A percentile compares a stretch with the other conserved stretches of the same genome.
Evolutionary conservation across 2,113 vertebrate genomes (phyloP).

Genomic region (Seriola dumerili): DNA sequence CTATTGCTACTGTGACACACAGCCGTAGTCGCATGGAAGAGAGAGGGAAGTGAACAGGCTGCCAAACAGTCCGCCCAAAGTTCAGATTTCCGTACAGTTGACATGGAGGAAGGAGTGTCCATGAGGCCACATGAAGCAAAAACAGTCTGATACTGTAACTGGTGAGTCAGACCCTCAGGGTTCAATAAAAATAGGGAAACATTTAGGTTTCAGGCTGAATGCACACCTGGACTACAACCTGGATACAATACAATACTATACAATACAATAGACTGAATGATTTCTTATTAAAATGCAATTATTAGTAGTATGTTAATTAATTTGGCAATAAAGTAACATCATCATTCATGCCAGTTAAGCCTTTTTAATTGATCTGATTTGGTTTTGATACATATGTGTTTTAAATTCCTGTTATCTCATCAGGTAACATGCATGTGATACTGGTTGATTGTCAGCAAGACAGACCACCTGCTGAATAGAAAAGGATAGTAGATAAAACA

Average conservation of each 20-base stretch:
- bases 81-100: constrained; percentile 37
- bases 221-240: neutral
- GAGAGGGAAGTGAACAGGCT: constrained; percentile 36
- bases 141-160: neutral
- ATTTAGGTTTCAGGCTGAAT: too few species aligned
- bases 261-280: too few species aligned
- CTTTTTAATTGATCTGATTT: neutral
- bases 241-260: too few species aligned
- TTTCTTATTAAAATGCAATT: too few species aligned
- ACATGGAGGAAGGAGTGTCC: constrained; percentile 27
- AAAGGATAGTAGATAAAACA: neutral
- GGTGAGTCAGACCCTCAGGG: constrained; percentile 25
- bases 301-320: too few species aligned
- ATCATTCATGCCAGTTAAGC: neutral
- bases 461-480: neutral
- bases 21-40: neutral
- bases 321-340: neutral
- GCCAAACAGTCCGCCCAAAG: constrained; percentile 37
- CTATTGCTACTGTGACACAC: constrained; percentile 11
- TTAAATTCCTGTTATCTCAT: too few species aligned
- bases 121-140: constrained; percentile 14
- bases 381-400: neutral
- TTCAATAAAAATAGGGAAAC: neutral
- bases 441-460: neutral
- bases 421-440: too few species aligned